Base-by-base conservation (phyloP, 2,888 invertebrate genomes). In the Andrena flavipes region DNA sequence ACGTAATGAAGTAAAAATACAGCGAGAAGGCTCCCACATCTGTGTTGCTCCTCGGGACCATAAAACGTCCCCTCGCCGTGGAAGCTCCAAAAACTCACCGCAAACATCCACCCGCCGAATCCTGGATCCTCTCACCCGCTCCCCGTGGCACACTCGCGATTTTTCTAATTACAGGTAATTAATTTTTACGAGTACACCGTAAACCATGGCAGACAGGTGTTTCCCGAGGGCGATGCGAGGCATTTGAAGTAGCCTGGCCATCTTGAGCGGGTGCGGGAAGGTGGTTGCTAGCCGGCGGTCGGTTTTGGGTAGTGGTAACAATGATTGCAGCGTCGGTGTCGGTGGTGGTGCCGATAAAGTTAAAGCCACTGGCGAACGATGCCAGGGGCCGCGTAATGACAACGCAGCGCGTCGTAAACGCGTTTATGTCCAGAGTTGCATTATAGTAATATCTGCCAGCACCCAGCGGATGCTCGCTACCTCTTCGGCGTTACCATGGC, bases 351-450 rank as follows among this genome's bases (percentile, higher is more conserved):
- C 89, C 92, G 93, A 93, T 93, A 93, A 93, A 93, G 92, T 92
- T 92, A 92, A 92, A 93, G 91, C 93, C 92, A 92, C 92, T 90
- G 90, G 90, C 89, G 92, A 92, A 92, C 93, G 92, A 92, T 91
- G 91, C 42, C 90, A 92, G 91, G 91, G 91, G 91, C 91, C 91
- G 91, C 91, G 93, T 93, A 94, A 94, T 94, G 93, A 93, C 93
- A 93, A 94, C 93, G 93, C 92, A 93, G 93, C 91, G 92, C 92
- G 92, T 93, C 93, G 93, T 94, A 94, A 94, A 94, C 93, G 92
- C 92, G 93, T 94, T 94, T 93, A 94, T 93, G 93, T 92, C 89
- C 93, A 90, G 91, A 92, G 93, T 93, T 92, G 93, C 93, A 93
- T 93, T 93, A 93, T 92, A 92, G 93, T 93, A 93, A 92, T 93